phyloP scores from a whole-genome alignment of 2,888 invertebrate species.

The Agrotis segetum region DNA sequence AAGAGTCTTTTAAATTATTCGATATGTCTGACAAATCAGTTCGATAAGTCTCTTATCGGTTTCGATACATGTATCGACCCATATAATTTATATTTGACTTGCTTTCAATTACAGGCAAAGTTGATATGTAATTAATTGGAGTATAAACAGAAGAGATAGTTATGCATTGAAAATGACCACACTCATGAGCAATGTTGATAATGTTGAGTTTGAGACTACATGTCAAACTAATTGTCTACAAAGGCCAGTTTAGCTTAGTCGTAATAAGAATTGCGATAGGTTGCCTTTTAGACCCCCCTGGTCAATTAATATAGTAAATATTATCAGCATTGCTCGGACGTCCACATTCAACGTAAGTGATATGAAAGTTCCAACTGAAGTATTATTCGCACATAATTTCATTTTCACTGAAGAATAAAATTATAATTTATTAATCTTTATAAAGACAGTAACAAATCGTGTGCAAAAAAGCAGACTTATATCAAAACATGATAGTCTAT shows the following conservation, averaged over 20 bases:
- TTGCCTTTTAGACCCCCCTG: not conserved
- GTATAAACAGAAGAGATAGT: slow-evolving; percentile 14
- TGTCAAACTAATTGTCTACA: too few relatives aligned
- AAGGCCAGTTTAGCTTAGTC: too few relatives aligned
- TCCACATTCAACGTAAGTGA: slow-evolving; percentile 12
- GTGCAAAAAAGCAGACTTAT: slow-evolving; percentile 15
- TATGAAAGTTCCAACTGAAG: not conserved
- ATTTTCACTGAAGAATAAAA: not conserved
- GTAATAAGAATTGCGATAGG: too few relatives aligned
- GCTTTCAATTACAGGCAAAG: slow-evolving; percentile 16
- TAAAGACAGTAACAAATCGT: not conserved
- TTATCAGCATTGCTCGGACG: slow-evolving; percentile 36
- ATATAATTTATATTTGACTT: slow-evolving; percentile 20
- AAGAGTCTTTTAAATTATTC: slow-evolving; percentile 33
- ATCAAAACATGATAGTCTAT: slow-evolving; percentile 45
- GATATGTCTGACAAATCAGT: slow-evolving; percentile 50
- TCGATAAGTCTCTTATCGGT: slow-evolving; percentile 28
- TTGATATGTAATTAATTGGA: slow-evolving; percentile 26
- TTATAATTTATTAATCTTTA: not conserved
- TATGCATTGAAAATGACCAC: slow-evolving; percentile 15
- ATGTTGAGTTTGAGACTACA: slow-evolving; percentile 13
- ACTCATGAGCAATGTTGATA: slow-evolving; percentile 31
- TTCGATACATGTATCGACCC: slow-evolving; percentile 54
- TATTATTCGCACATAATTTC: slow-evolving; percentile 21
- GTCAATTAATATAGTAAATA: slow-evolving; percentile 49